A percentile compares a stretch with the other conserved stretches of the same genome.
Evolutionary conservation across 2,797 vertebrate genomes (phyloP).

Genomic region (Enteromius treurensis): DNA sequence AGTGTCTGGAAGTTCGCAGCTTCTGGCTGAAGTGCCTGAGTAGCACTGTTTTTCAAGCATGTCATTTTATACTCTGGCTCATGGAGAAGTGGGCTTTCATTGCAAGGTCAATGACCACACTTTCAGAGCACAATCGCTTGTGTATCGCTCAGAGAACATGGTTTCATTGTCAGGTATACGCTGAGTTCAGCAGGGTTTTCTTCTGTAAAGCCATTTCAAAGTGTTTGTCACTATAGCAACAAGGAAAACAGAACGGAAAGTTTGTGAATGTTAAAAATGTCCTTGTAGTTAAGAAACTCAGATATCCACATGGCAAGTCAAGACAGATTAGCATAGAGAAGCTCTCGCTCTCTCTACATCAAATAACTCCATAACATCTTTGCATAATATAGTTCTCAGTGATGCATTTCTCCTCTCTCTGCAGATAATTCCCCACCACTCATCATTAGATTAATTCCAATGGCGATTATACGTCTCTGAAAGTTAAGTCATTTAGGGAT

Average conservation of each 20-base stretch:
- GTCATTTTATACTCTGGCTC: slow-evolving; percentile 16
- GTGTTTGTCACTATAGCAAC: slow-evolving; percentile 61
- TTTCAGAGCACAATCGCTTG: slow-evolving; percentile 35
- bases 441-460: slow-evolving; percentile 14
- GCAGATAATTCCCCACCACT: slow-evolving; percentile 28
- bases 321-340: background rate
- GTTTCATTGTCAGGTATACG: slow-evolving; percentile 48
- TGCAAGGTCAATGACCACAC: slow-evolving; percentile 40
- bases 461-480: slow-evolving; percentile 21
- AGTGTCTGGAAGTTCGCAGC: slow-evolving; percentile 15
- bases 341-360: slow-evolving; percentile 8
- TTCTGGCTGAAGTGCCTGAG: slow-evolving; percentile 24
- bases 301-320: slow-evolving; percentile 29
- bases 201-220: slow-evolving; percentile 44
- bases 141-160: slow-evolving; percentile 26
- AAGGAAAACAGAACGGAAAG: slow-evolving; percentile 47
- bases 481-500: slow-evolving; percentile 29
- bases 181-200: slow-evolving; percentile 47
- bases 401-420: slow-evolving; percentile 10
- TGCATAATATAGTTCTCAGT: slow-evolving; percentile 20
- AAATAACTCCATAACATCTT: slow-evolving; percentile 33
- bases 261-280: slow-evolving; percentile 39
- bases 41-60: slow-evolving; percentile 11
- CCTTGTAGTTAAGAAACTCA: slow-evolving; percentile 41
- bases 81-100: slow-evolving; percentile 41